Evolutionary conservation across 1,140 invertebrate genomes (phyloP).

Genomic region (Neuroterus valhalla): DNA sequence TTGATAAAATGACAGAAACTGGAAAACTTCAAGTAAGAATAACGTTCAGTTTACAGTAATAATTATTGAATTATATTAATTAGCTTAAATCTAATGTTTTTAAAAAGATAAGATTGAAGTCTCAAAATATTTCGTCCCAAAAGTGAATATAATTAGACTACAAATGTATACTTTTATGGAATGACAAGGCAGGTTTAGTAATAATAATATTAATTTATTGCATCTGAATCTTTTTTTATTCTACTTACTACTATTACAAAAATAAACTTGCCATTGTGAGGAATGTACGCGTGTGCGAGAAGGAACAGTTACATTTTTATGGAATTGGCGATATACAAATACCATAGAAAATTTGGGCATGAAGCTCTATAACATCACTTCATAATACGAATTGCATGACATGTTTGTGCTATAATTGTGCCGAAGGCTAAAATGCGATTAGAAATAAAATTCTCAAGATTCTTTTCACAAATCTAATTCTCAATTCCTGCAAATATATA

Average conservation of each 20-base stretch:
- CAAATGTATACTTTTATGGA: no score
- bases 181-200: not conserved
- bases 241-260: conserved; percentile 53
- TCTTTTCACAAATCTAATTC: conserved; percentile 1
- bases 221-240: conserved; percentile 41
- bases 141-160: no score
- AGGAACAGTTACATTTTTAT: conserved; percentile 30
- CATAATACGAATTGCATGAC: not conserved
- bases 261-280: conserved; percentile 55
- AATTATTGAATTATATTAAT: no score
- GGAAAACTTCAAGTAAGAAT: no score
- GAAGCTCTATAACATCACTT: no score
- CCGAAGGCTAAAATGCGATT: not conserved
- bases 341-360: no score
- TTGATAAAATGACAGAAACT: no score
- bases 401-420: conserved; percentile 5
- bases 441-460: not conserved
- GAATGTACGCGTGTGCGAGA: conserved; percentile 43
- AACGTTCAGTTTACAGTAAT: no score
- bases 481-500: not conserved
- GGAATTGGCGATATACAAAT: not conserved
- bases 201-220: conserved; percentile 54
- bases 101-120: no score
- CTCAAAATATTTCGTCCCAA: no score
- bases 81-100: no score